Evolutionary conservation across 2,888 invertebrate species (phyloP).

Genomic region (Candidula unifasciata): DNA sequence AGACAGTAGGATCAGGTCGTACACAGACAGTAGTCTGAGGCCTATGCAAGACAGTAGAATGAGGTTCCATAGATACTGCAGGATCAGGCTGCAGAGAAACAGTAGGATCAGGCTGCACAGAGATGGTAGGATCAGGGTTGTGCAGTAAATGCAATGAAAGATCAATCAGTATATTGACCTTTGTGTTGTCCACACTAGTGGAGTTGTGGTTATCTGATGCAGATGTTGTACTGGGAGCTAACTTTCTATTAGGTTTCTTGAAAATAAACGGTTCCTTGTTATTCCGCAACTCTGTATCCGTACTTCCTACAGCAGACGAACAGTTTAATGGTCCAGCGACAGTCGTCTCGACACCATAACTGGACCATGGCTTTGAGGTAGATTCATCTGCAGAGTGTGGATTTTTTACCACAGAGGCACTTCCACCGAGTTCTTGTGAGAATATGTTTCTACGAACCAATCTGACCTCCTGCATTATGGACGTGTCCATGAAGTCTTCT

Average conservation of each 20-base stretch:
- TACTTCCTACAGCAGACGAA: neutral
- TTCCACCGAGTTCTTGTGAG: neutral
- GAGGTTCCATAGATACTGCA: no score
- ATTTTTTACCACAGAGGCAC: neutral
- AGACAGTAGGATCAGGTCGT: no score
- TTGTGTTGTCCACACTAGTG: neutral
- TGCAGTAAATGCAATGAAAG: neutral
- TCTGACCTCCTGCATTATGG: no score
- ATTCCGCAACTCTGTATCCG: neutral
- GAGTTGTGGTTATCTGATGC: neutral
- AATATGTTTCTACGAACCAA: constrained; percentile 5
- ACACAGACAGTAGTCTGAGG: no score
- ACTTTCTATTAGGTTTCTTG: neutral
- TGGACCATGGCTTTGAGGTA: neutral
- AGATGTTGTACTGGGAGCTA: neutral
- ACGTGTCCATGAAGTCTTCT: neutral
- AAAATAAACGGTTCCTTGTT: neutral
- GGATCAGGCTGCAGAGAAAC: no score
- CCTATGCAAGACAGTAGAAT: no score
- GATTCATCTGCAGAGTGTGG: neutral
- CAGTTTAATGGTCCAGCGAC: no score
- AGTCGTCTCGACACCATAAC: no score
- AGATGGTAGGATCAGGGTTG: neutral
- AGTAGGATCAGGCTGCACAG: no score
- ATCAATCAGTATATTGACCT: neutral